Evolutionary conservation across 2,797 vertebrate genomes (phyloP).

Genomic region (Thaleichthys pacificus): DNA sequence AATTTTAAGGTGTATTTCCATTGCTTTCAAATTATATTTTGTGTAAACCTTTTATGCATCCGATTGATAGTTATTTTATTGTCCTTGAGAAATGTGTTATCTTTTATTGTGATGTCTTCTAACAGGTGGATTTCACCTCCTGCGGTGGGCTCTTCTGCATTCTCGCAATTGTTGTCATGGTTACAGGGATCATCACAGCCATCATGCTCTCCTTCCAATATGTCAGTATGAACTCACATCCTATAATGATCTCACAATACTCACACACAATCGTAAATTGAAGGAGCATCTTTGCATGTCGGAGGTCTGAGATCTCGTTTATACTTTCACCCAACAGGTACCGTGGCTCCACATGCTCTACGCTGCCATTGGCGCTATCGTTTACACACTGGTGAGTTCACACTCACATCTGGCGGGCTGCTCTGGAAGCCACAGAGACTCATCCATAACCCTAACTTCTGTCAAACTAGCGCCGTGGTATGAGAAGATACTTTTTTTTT

Average conservation of each 20-base stretch:
- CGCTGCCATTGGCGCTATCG: conserved; percentile 85
- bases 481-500: background rate
- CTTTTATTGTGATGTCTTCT: conserved; percentile 42
- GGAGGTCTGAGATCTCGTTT: background rate
- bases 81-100: background rate
- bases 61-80: background rate
- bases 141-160: conserved; percentile 89
- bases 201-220: conserved; percentile 91
- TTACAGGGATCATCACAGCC: conserved; percentile 85
- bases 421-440: too few relatives aligned
- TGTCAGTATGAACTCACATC: conserved; percentile 64
- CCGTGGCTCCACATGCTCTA: conserved; percentile 95
- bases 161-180: conserved; percentile 82
- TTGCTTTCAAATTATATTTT: too few relatives aligned
- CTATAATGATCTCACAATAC: conserved; percentile 1
- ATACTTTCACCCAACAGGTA: conserved; percentile 68
- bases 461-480: background rate
- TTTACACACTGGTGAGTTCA: conserved; percentile 90
- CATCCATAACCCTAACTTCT: too few relatives aligned
- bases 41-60: too few relatives aligned
- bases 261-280: conserved; percentile 11
- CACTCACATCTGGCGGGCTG: background rate
- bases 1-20: conserved; percentile 2
- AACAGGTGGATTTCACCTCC: conserved; percentile 95
- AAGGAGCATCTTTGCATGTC: background rate